Evolutionary conservation across 2,797 vertebrate genomes (phyloP), one percentile per base, ranked within the genome.

Genomic region (Eidolon dupreanum): DNA sequence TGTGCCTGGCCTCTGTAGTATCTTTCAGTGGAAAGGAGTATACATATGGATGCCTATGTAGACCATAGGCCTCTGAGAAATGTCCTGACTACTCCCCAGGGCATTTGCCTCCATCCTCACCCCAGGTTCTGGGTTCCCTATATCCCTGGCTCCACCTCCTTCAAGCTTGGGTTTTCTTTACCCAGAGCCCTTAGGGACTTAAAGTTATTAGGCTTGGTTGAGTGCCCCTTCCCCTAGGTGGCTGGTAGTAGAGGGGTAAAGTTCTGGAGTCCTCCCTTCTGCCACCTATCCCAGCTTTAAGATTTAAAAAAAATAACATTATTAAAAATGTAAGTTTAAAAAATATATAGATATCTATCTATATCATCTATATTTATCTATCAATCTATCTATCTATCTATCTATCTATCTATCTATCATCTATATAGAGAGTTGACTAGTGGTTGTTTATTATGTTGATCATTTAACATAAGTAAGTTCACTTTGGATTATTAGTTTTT

Each of bases 301-400:
- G 84, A 33, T 26, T 16, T 16, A 4, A 13, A 91, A 97, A 97
- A 97, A 97, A 97, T 96, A 98, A 96, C 97, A 97, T 92, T 98
- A 98, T 97, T 97, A 97, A 97, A 98, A 97, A 97, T 96, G 94
- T 97, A 97, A 98, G 83, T 97, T 97, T 90, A 81, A 96, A 97
- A 92, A 93, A 86, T 49, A 49, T 8, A 49, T 49, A 43, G 43
- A 43, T 43, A 9, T 11, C 10, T 43, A 49, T 49, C 49, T 49
- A 49, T 49, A 16, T 17, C 46, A 46, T 46, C 46, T 13, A 46
- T 49, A 46, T 46, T 13, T 46, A 46, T 46, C 43, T 46, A 13
- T 46, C 43, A 12, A 12, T 46, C 46, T 46, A 49, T 49, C 46
- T 49, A 15, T 49, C 46, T 49, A 49, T 49, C 49, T 46, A 16